phyloP scores from a whole-genome alignment of 2,797 vertebrate genomes.

The Iguana delicatissima region DNA sequence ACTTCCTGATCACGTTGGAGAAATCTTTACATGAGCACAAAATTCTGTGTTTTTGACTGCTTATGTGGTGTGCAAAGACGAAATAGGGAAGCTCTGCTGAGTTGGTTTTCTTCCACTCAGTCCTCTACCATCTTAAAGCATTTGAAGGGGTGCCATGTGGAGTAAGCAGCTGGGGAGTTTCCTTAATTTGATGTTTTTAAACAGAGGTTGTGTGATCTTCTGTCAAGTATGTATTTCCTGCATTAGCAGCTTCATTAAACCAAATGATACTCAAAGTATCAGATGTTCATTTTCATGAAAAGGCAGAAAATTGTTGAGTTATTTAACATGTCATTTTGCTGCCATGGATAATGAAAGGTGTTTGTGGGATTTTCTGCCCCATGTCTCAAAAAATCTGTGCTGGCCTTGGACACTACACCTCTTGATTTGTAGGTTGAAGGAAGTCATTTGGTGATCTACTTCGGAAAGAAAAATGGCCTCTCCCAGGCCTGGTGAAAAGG shows the following conservation, averaged over 20 bases:
- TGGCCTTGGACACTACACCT: neutral
- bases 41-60: no score
- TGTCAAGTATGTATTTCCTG: no score
- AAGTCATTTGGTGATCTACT: neutral
- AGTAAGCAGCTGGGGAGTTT: no score
- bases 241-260: no score
- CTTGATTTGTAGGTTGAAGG: neutral
- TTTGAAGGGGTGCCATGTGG: no score
- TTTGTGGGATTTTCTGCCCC: neutral
- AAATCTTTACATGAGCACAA: no score
- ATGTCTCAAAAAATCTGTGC: neutral
- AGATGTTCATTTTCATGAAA: neutral
- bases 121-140: no score
- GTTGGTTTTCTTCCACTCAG: no score
- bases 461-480: neutral
- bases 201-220: neutral
- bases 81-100: no score
- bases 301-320: neutral
- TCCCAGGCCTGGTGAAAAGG: neutral
- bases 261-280: neutral
- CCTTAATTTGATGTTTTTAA: no score
- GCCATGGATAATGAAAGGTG: neutral
- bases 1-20: no score
- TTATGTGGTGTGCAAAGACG: no score
- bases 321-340: neutral